Percentiles rank a stretch among this genome's conserved stretches.
Conservation (phyloP, 2,797 vertebrate genomes). For the Sebastes matsubarae region DNA sequence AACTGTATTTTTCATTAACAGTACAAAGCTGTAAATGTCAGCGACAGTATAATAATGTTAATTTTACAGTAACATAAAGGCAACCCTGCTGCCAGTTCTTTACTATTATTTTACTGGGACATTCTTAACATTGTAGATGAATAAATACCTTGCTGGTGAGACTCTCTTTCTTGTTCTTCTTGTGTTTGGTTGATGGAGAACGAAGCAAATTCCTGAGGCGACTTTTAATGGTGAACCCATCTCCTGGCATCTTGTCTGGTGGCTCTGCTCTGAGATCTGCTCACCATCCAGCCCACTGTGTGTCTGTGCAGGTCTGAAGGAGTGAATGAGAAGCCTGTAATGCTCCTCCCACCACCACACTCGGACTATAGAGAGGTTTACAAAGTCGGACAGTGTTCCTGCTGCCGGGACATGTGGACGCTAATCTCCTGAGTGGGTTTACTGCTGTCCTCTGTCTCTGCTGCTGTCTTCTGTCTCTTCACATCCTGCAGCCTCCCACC, state of each 20-base stretch:
- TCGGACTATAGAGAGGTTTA: neutral
- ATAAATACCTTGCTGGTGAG: slow-evolving; percentile 64
- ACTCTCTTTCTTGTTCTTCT: slow-evolving; percentile 50
- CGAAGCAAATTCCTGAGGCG: slow-evolving; percentile 78
- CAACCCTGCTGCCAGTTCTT: no score
- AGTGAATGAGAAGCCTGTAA: neutral
- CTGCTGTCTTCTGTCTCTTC: neutral
- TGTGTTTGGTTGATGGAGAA: slow-evolving; percentile 67
- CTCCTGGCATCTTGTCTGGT: slow-evolving; percentile 58
- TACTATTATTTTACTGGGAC: no score
- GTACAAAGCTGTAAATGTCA: no score
- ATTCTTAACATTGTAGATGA: no score
- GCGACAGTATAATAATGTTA: no score
- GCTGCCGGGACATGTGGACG: slow-evolving; percentile 46
- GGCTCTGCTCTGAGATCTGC: neutral
- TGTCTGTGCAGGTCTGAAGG: neutral
- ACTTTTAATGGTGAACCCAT: slow-evolving; percentile 72
- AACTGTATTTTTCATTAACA: no score
- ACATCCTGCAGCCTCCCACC: neutral
- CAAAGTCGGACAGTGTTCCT: slow-evolving; percentile 11
- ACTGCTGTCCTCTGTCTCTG: neutral
- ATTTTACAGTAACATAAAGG: no score
- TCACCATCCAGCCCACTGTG: neutral
- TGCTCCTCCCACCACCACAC: slow-evolving; percentile 12
- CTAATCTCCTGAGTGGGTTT: slow-evolving; percentile 49